These are phyloP conservation scores for Drosophila longiperda DNA, from an alignment of 2,888 invertebrate species.

Conservation along the genomic window DNA sequence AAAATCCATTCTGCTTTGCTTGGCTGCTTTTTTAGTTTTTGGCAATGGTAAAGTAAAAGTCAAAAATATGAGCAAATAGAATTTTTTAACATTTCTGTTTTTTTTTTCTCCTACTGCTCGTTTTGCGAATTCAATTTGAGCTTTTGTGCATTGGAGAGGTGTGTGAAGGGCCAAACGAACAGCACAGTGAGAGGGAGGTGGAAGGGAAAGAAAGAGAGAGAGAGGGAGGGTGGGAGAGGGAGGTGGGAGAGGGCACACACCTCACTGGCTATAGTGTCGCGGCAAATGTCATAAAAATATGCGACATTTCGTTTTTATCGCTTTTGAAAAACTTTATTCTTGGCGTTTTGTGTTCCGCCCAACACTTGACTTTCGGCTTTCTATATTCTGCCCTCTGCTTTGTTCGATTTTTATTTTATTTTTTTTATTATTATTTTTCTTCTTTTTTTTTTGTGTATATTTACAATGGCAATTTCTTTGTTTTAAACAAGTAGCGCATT, in stretches of 20 bases:
- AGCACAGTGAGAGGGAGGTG: background rate
- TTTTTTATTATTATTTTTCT: slow-evolving; percentile 47
- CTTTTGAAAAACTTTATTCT: slow-evolving; percentile 84
- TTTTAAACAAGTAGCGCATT: slow-evolving; percentile 81
- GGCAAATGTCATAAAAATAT: slow-evolving; percentile 85
- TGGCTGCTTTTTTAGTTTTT: slow-evolving; percentile 12
- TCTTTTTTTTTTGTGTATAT: slow-evolving; percentile 62
- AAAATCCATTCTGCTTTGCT: background rate
- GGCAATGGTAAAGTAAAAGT: slow-evolving; percentile 45
- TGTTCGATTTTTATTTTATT: slow-evolving; percentile 52
- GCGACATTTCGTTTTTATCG: slow-evolving; percentile 86
- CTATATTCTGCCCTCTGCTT: slow-evolving; percentile 24
- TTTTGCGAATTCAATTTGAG: slow-evolving; percentile 69
- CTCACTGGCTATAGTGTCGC: slow-evolving; percentile 50
- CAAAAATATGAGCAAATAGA: slow-evolving; percentile 44
- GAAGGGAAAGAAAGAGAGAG: background rate
- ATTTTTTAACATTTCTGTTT: slow-evolving; percentile 45
- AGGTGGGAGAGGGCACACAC: slow-evolving; percentile 21
- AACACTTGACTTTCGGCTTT: slow-evolving; percentile 46
- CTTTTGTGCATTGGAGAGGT: slow-evolving; percentile 34
- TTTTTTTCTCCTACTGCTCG: slow-evolving; percentile 22
- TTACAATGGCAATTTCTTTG: slow-evolving; percentile 80
- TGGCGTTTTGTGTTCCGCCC: slow-evolving; percentile 53
- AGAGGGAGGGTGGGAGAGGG: background rate
- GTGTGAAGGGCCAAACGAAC: background rate